These are phyloP conservation scores for Epinephelus lanceolatus DNA, from an alignment of 2,113 vertebrate species.

Conservation along the genomic window DNA sequence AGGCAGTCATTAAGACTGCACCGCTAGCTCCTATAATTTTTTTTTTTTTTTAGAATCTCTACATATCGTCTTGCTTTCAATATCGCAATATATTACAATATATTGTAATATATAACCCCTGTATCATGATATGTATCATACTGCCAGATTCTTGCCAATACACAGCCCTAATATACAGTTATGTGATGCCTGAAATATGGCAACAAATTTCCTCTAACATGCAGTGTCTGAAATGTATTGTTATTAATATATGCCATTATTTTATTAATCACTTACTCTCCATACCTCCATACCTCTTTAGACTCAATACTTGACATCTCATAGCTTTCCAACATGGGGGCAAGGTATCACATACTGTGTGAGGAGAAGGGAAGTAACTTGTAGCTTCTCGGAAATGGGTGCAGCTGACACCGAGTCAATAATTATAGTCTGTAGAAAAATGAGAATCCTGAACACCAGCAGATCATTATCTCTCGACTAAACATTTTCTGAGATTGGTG, in stretches of 20 bases:
- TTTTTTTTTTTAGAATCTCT: too few species aligned
- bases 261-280: not conserved
- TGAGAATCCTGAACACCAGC: not conserved
- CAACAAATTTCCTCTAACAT: not conserved
- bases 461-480: slow-evolving; percentile 19
- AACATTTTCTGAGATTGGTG: slow-evolving; percentile 3
- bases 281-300: not conserved
- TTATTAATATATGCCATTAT: not conserved
- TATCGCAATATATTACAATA: too few species aligned
- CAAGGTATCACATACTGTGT: not conserved
- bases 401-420: slow-evolving; percentile 14
- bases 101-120: too few species aligned
- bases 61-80: too few species aligned
- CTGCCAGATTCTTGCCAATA: too few species aligned
- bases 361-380: not conserved
- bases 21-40: too few species aligned
- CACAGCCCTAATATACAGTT: not conserved
- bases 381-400: not conserved
- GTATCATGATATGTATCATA: too few species aligned
- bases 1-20: too few species aligned
- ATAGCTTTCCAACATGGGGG: not conserved
- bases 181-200: not conserved
- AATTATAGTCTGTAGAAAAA: slow-evolving; percentile 3
- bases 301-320: not conserved
- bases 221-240: not conserved